phyloP scores from a whole-genome alignment of 2,113 vertebrate genomes.

The Euleptes europaea region DNA sequence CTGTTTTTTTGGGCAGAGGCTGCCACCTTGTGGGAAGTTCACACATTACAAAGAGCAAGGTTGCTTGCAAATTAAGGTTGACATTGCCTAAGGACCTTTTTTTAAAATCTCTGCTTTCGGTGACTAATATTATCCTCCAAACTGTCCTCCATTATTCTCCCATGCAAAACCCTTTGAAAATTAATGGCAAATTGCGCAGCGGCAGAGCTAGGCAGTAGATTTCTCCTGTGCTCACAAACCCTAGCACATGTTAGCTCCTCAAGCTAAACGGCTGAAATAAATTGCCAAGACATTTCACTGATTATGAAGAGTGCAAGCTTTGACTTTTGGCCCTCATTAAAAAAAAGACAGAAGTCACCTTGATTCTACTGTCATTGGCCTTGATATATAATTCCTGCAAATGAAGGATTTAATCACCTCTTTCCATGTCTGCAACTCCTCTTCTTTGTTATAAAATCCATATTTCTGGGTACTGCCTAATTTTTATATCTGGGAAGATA shows the following conservation, averaged over 20 bases:
- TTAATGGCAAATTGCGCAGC: not conserved
- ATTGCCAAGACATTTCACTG: not conserved
- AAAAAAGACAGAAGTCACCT: slow-evolving; percentile 11
- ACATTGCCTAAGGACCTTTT: not conserved
- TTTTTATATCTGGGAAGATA: slow-evolving; percentile 48
- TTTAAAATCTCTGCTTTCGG: not conserved
- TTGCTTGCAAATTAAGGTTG: accelerated
- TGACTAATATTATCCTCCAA: not conserved
- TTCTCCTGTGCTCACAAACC: not conserved
- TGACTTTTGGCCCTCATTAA: not conserved
- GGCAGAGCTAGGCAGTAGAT: not conserved
- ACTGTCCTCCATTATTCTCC: not conserved
- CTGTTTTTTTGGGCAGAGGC: slow-evolving; percentile 38
- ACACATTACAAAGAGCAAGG: not conserved
- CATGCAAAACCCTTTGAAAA: slow-evolving; percentile 13
- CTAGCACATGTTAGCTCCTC: not conserved
- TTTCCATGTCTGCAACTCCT: not conserved
- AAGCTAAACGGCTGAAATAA: slow-evolving; percentile 22
- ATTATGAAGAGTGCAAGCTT: not conserved
- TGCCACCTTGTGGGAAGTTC: slow-evolving; percentile 75
- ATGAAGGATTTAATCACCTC: slow-evolving; percentile 20
- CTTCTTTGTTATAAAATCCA: not conserved
- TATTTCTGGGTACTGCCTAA: not conserved
- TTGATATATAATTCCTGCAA: slow-evolving; percentile 15
- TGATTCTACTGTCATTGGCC: not conserved